phyloP scores from a whole-genome alignment of 2,113 vertebrate species.

The Setophaga petechia region DNA sequence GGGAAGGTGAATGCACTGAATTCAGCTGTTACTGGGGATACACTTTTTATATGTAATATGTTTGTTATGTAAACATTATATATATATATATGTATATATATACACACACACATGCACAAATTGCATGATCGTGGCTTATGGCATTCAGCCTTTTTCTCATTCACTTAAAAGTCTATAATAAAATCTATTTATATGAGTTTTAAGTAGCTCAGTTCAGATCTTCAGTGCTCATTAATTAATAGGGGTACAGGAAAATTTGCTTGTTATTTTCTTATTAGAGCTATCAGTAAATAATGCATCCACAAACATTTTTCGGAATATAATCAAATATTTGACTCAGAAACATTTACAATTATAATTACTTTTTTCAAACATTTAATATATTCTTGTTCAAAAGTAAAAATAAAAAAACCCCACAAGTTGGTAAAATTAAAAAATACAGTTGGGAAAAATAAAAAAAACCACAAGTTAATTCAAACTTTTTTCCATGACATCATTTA shows the following conservation, averaged over 20 bases:
- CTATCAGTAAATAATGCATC: not conserved
- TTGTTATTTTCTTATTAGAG: not conserved
- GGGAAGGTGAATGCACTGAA: not conserved
- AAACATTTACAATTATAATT: not conserved
- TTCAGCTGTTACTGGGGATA: not conserved
- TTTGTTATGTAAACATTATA: not conserved
- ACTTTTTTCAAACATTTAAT: not conserved
- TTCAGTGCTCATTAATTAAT: not conserved
- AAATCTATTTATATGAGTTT: not conserved
- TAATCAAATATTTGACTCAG: not conserved
- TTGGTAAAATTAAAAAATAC: not conserved
- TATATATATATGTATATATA: rapidly evolving
- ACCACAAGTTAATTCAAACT: not conserved
- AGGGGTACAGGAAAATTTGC: not conserved
- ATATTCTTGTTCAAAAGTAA: not conserved
- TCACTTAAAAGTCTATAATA: not conserved
- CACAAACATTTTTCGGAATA: not conserved
- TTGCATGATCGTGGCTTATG: not conserved
- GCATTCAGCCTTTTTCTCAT: not conserved
- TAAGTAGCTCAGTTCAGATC: not conserved
- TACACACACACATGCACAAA: not conserved
- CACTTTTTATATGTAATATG: not conserved
- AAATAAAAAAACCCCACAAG: not conserved
- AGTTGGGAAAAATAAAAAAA: not conserved
- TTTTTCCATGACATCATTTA: not conserved